Evolutionary conservation across 2,113 vertebrate genomes (phyloP), one percentile per base, ranked within the genome.

Genomic region (Sisor rabdophorus): DNA sequence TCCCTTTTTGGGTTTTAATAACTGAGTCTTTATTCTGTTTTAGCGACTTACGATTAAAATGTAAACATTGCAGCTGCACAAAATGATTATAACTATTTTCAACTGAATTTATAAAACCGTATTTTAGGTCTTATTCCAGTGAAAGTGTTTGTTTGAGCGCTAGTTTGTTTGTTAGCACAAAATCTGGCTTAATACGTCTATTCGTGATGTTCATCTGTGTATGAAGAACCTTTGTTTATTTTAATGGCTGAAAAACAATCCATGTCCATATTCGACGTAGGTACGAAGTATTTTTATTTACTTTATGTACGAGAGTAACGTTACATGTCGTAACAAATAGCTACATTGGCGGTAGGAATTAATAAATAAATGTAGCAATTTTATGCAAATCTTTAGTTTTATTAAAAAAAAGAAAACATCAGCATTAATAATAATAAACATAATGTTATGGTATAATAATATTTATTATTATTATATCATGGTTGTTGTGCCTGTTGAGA

Each of bases 371-470:
- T 32, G 13, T 22, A n/a, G 2, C 11, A 2, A n/a, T 20, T 11
- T 64, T 22, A 64, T 61, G 30, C 32, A 60, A 9, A 4, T 13
- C 32, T 17, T 68, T 19, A 19, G 15, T 17, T 1, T 15, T 20
- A 4, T 40, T 11, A 22, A 3, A 4, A 44, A 13, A 17, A 60
- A 30, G 2, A 30, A 60, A 59, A 16, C 17, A 60, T 9, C 7
- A 60, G 2, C 3, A 20, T 36, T n/a, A 36, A 20, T 11, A 40
- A n/a, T 64, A 64, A 64, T 40, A 40, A 64, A 40, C n/a, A 40
- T 40, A 40, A 40, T 64, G n/a, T 19, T 40, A 40, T n/a, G n/a
- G n/a, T n/a, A 40, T 63, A 40, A 63, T 63, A 36, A 63, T 63
- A 36, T 36, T 36, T 11, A 64, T 36, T 0, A 63, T 36, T 0